Evolutionary conservation across 2,888 invertebrate genomes (phyloP).

Genomic region (Clusia tigrina): DNA sequence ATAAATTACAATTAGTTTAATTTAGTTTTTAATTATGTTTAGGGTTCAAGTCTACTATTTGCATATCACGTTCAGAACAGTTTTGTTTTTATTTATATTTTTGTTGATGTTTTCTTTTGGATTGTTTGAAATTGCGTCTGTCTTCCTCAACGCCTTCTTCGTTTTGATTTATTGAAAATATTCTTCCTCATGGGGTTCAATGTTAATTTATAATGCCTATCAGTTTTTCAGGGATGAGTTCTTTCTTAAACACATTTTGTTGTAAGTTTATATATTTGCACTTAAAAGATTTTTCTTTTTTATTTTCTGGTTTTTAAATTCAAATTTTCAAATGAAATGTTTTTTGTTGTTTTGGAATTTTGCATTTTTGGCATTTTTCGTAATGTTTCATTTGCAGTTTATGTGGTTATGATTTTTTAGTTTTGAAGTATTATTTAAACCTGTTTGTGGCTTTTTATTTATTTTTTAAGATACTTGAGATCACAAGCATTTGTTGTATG

Average conservation of each 20-base stretch:
- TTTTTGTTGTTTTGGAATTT: conserved; percentile 23
- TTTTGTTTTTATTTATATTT: conserved; percentile 39
- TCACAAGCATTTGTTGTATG: conserved; percentile 54
- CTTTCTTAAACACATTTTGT: conserved; percentile 3
- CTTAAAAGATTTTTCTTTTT: conserved; percentile 42
- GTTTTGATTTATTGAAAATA: background rate
- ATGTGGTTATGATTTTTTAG: conserved; percentile 33
- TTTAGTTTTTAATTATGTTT: conserved; percentile 49
- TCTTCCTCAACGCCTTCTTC: background rate
- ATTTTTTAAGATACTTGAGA: conserved; percentile 59
- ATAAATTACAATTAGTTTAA: conserved; percentile 41
- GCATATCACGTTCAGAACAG: conserved; percentile 56
- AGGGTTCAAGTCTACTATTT: conserved; percentile 55
- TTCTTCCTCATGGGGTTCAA: background rate
- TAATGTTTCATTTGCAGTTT: conserved; percentile 23
- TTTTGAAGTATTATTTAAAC: conserved; percentile 30
- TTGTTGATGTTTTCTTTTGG: conserved; percentile 47
- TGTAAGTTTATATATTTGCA: conserved; percentile 38
- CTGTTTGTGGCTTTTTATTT: conserved; percentile 35
- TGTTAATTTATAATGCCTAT: background rate
- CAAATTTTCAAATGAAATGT: conserved; percentile 13
- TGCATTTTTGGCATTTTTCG: conserved; percentile 22
- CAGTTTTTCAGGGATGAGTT: no score
- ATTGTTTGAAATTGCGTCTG: conserved; percentile 40
- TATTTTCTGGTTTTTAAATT: conserved; percentile 22